Percentiles rank a stretch among this genome's conserved stretches.
Conservation (phyloP, 2,797 vertebrate species). For the Pristis pectinata region DNA sequence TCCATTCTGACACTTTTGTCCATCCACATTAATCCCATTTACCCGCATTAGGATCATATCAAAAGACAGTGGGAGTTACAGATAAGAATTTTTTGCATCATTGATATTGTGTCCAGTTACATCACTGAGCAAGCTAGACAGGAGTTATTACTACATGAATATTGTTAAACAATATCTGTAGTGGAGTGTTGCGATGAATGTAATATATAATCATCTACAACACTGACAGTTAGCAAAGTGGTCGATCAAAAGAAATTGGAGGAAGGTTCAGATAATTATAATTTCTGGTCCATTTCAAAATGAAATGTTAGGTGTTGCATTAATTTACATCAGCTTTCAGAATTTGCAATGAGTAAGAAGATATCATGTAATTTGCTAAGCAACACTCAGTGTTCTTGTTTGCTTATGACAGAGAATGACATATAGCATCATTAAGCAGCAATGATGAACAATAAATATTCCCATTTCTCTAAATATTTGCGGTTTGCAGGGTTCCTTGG, state of each 20-base stretch:
- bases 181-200: background rate
- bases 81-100: background rate
- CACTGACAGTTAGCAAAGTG: background rate
- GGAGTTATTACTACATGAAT: background rate
- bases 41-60: too few relatives aligned
- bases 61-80: background rate
- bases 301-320: background rate
- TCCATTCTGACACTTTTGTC: too few relatives aligned
- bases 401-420: background rate
- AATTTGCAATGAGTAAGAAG: background rate
- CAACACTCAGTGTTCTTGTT: background rate
- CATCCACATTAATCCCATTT: too few relatives aligned
- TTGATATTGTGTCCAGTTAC: background rate
- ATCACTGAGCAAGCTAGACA: background rate
- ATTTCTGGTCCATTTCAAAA: constrained; percentile 29
- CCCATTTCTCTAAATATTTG: background rate
- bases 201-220: background rate
- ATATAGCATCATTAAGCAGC: background rate
- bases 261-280: background rate
- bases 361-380: background rate
- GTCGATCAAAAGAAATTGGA: background rate
- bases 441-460: background rate
- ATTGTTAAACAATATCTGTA: background rate
- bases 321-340: background rate
- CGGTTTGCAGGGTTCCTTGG: background rate